Evolutionary conservation across 2,113 vertebrate species (phyloP), one percentile per base, ranked within the genome.

Genomic region (Muntiacus muntjak): DNA sequence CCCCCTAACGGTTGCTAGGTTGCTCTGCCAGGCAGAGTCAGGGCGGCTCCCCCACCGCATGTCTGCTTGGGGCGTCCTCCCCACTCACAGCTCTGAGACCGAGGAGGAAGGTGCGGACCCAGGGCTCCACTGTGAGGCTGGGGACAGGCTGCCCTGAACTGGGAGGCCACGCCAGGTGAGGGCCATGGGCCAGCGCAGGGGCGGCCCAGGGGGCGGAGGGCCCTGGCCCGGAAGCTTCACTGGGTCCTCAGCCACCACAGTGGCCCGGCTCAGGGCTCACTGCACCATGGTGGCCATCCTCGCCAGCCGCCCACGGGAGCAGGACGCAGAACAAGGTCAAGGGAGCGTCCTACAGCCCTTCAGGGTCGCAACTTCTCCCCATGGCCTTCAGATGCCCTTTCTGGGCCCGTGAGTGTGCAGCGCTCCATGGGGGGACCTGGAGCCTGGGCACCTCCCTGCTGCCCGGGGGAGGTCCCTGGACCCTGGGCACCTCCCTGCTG

Each of bases 1-100:
- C 1, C 0, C 7, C 11, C 62, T 3, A 9, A 0, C 15, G 11
- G 47, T 52, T 1, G 0, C 58, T 1, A 0, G 4, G 7, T 5
- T 1, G 16, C 52, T 43, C 30, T 28, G 7, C 36, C 26, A 6
- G 8, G 45, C 15, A 21, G 79, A 10, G 40, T 58, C 33, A 2
- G 62, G 47, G 79, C 1, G 6, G 47, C 78, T 21, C 17, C 13
- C n/a, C 3, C 30, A 3, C 0, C 3, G 1, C 1, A 3, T 21
- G 36, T 26, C 47, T 2, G 9, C 30, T 13, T 10, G 3, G 74
- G n/a, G 1, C 19, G 86, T 33, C 30, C 54, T 17, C 25, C 3
- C 13, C 15, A 16, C 60, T 12, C 6, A 47, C 58, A 19, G 15
- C 13, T 14, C 1, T 2, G 19, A 64, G 28, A 13, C 19, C 5